Conservation (phyloP, 2,797 vertebrate species). For the Labeo calbasu region DNA sequence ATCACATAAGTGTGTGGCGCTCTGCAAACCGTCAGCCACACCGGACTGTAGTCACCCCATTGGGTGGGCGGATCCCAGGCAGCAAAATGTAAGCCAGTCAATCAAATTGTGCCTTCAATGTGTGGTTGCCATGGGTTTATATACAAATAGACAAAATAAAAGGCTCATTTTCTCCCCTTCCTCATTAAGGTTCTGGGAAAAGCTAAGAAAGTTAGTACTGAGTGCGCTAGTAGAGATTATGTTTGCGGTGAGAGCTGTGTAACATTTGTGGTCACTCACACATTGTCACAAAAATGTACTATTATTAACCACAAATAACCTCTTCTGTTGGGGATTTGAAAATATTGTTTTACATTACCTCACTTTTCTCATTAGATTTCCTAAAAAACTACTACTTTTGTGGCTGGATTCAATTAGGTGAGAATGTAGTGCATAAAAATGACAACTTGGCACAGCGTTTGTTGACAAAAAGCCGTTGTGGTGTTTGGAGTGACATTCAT, state of each 20-base stretch:
- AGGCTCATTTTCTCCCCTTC: slow-evolving; percentile 22
- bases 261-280: slow-evolving; percentile 47
- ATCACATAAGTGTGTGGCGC: slow-evolving; percentile 30
- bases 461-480: slow-evolving; percentile 32
- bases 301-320: slow-evolving; percentile 61
- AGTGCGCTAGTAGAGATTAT: not conserved
- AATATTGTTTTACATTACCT: slow-evolving; percentile 64
- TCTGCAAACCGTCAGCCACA: slow-evolving; percentile 4
- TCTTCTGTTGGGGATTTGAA: slow-evolving; percentile 50
- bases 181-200: slow-evolving; percentile 23
- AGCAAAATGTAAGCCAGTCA: slow-evolving; percentile 49
- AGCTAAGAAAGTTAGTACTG: not conserved
- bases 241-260: slow-evolving; percentile 58
- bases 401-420: slow-evolving; percentile 65
- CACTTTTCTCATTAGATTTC: slow-evolving; percentile 58
- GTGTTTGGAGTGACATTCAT: slow-evolving; percentile 35
- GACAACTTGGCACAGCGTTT: slow-evolving; percentile 19
- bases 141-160: slow-evolving; percentile 49
- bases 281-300: slow-evolving; percentile 53
- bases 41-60: not conserved
- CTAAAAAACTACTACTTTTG: slow-evolving; percentile 39
- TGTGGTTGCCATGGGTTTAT: slow-evolving; percentile 49
- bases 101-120: slow-evolving; percentile 39
- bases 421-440: slow-evolving; percentile 52
- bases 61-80: slow-evolving; percentile 45